These are phyloP conservation scores for Corythornis vintsioides DNA, from an alignment of 2,113 vertebrate genomes.

Conservation along the genomic window DNA sequence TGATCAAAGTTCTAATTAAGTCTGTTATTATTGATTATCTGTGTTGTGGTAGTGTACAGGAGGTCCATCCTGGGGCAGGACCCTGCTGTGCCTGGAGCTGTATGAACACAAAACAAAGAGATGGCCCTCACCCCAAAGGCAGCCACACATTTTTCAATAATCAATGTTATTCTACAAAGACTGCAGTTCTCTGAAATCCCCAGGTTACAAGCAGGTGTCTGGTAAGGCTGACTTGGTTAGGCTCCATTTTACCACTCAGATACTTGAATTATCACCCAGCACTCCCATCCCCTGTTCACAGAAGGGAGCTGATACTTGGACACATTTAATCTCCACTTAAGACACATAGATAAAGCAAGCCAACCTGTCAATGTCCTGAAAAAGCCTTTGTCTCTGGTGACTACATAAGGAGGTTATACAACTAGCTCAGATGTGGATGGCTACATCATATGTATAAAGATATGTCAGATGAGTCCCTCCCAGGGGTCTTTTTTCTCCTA, in stretches of 20 bases:
- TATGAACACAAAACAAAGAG: background rate
- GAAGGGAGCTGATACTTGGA: background rate
- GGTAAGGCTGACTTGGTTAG: background rate
- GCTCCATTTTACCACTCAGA: constrained; percentile 15
- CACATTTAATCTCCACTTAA: background rate
- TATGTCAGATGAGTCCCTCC: background rate
- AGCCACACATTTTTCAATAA: background rate
- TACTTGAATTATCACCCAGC: background rate
- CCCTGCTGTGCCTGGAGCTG: background rate
- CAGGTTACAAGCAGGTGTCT: background rate
- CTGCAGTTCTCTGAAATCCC: background rate
- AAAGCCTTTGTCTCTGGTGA: background rate
- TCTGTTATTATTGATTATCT: constrained; percentile 58
- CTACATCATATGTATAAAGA: background rate
- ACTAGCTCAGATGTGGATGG: background rate
- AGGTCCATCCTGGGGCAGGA: constrained; percentile 35
- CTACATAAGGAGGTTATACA: background rate
- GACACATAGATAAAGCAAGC: background rate
- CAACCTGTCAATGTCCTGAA: background rate
- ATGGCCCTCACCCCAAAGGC: background rate
- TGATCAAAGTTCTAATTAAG: constrained; percentile 47
- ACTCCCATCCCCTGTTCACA: background rate
- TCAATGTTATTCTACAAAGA: background rate
- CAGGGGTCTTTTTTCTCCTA: background rate
- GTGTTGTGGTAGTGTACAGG: background rate